Percentiles rank a stretch among this genome's conserved stretches.
phyloP scores from a whole-genome alignment of 2,888 invertebrate species.

The Dermolepida albohirtum region DNA sequence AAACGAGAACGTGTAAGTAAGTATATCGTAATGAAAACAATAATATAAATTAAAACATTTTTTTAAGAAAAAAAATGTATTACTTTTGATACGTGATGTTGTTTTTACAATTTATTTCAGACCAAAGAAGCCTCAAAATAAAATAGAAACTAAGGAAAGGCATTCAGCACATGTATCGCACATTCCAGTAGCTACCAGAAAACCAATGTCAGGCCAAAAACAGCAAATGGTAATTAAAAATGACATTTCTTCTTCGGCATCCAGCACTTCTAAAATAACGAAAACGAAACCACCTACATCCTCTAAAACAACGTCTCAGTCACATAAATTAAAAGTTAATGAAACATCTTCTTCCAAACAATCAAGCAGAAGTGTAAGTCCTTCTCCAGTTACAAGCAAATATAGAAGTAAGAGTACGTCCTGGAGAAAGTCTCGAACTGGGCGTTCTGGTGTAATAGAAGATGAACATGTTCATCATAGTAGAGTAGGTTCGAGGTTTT shows the following conservation, averaged over 20 bases:
- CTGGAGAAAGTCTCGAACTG: slow-evolving; percentile 29
- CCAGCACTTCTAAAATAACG: slow-evolving; percentile 12
- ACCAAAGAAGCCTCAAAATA: slow-evolving; percentile 1
- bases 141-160: slow-evolving; percentile 25
- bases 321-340: slow-evolving; percentile 25
- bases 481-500: slow-evolving; percentile 54
- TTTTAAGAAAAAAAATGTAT: not conserved
- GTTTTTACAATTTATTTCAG: slow-evolving; percentile 21
- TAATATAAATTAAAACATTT: not conserved
- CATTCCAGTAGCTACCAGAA: slow-evolving; percentile 38
- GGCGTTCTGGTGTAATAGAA: slow-evolving; percentile 7
- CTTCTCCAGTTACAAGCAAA: slow-evolving; percentile 34
- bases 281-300: slow-evolving; percentile 21
- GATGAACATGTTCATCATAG: slow-evolving; percentile 38
- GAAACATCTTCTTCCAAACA: slow-evolving; percentile 33
- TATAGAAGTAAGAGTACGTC: slow-evolving; percentile 45
- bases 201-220: slow-evolving; percentile 31
- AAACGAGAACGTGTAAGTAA: slow-evolving; percentile 45
- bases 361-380: slow-evolving; percentile 42
- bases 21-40: slow-evolving; percentile 29
- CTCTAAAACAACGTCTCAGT: slow-evolving; percentile 14
- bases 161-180: slow-evolving; percentile 25
- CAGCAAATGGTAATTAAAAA: slow-evolving; percentile 13
- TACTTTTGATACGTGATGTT: not conserved
- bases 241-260: slow-evolving; percentile 22